Conservation (phyloP, 2,888 invertebrate genomes). For the Agrypnus murinus region DNA sequence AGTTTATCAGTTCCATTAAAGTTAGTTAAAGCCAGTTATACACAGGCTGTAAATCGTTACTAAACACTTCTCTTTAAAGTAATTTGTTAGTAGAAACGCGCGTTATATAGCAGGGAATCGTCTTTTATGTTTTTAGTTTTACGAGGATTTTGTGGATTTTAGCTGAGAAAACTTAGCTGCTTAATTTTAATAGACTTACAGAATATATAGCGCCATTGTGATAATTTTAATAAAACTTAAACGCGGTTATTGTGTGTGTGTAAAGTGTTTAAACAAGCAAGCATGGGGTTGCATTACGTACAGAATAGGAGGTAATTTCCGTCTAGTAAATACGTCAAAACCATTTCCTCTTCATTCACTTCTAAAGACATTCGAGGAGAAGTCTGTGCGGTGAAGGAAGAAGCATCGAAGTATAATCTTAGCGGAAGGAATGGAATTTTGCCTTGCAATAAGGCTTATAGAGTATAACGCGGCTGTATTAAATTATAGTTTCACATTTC, state of each 20-base stretch:
- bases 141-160: not conserved
- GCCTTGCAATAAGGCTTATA: not conserved
- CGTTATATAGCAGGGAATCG: not conserved
- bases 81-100: constrained; percentile 15
- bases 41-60: constrained; percentile 15
- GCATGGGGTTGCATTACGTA: constrained; percentile 10
- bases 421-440: constrained; percentile 6
- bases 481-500: constrained; percentile 31
- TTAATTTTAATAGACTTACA: constrained; percentile 20
- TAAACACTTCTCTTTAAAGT: not conserved
- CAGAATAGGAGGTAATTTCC: constrained; percentile 22
- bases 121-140: not conserved
- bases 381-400: too few relatives aligned
- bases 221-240: constrained; percentile 6
- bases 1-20: constrained; percentile 22
- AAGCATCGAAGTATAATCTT: constrained; percentile 6
- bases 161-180: not conserved
- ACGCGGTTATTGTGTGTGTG: not conserved
- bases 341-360: constrained; percentile 10
- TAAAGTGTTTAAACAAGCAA: not conserved
- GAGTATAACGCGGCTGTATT: not conserved
- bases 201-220: not conserved
- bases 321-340: constrained; percentile 7
- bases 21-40: constrained; percentile 12
- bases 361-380: not conserved